Conservation (phyloP, 2,113 vertebrate genomes). For the Nothobranchius furzeri region DNA sequence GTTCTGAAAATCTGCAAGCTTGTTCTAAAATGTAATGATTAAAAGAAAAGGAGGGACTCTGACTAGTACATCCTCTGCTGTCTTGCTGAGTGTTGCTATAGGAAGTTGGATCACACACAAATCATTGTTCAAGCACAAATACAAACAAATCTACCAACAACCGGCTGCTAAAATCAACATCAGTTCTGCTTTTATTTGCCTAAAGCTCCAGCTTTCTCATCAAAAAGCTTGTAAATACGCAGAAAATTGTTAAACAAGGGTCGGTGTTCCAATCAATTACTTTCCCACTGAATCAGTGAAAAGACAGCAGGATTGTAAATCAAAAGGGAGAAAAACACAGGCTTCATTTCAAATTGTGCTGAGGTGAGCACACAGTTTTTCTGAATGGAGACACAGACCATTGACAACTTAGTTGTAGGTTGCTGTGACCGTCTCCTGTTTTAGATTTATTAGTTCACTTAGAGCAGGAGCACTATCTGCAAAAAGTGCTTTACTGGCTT, state of each 20-base stretch:
- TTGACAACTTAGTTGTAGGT: background rate
- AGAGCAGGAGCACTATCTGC: background rate
- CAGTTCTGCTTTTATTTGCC: slow-evolving; percentile 5
- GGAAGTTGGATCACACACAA: slow-evolving; percentile 45
- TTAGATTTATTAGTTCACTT: background rate
- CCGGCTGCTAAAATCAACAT: slow-evolving; percentile 25
- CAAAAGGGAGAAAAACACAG: background rate
- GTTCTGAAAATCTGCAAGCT: slow-evolving; percentile 18
- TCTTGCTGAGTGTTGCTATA: slow-evolving; percentile 37
- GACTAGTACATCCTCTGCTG: slow-evolving; percentile 25
- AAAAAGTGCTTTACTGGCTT: background rate
- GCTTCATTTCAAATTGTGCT: background rate
- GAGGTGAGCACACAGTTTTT: background rate
- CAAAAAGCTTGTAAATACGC: background rate
- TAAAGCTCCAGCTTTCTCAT: background rate
- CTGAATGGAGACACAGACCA: background rate
- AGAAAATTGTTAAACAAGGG: background rate
- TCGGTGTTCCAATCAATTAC: slow-evolving; percentile 9
- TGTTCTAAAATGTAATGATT: slow-evolving; percentile 8
- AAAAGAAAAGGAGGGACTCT: slow-evolving; percentile 15
- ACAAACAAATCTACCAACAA: slow-evolving; percentile 34
- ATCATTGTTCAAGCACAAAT: slow-evolving; percentile 27
- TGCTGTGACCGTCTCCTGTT: background rate
- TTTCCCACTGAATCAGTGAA: background rate
- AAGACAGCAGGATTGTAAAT: background rate